phyloP scores from a whole-genome alignment of 2,113 vertebrate genomes.

The Eulemur rufifrons region DNA sequence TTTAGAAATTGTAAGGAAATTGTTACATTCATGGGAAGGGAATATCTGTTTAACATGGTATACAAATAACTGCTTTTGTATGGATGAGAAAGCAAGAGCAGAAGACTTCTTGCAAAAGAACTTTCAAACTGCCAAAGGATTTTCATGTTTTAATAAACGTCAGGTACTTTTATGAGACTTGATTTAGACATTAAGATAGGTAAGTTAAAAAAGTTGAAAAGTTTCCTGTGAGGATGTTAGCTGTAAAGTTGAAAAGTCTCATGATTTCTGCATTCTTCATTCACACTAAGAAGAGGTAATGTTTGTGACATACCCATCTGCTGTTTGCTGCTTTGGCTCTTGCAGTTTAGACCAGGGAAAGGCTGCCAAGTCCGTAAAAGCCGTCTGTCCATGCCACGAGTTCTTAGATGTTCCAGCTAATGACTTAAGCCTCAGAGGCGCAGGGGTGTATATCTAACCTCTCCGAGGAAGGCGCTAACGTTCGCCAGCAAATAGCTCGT shows the following conservation, averaged over 20 bases:
- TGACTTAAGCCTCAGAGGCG: accelerated
- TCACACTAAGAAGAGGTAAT: not conserved
- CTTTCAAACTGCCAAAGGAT: not conserved
- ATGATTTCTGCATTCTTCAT: not conserved
- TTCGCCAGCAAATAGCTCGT: not conserved
- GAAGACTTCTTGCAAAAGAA: not conserved
- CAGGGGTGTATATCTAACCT: accelerated
- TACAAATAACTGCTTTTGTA: not conserved
- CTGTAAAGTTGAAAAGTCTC: not conserved
- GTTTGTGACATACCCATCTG: not conserved
- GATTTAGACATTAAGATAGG: not conserved
- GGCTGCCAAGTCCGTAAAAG: not conserved
- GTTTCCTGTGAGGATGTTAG: not conserved
- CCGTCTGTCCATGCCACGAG: not conserved
- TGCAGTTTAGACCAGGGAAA: not conserved
- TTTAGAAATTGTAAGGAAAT: not conserved
- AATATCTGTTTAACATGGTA: not conserved
- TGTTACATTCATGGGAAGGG: not conserved
- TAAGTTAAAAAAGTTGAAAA: not conserved
- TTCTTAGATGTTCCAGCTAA: not conserved
- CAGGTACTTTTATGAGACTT: not conserved
- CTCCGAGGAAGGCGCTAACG: not conserved
- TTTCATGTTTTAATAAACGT: not conserved
- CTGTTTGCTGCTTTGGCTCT: not conserved
- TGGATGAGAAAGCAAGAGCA: not conserved